These are phyloP conservation scores for Sprattus sprattus DNA, from an alignment of 2,113 vertebrate genomes.

Conservation along the genomic window DNA sequence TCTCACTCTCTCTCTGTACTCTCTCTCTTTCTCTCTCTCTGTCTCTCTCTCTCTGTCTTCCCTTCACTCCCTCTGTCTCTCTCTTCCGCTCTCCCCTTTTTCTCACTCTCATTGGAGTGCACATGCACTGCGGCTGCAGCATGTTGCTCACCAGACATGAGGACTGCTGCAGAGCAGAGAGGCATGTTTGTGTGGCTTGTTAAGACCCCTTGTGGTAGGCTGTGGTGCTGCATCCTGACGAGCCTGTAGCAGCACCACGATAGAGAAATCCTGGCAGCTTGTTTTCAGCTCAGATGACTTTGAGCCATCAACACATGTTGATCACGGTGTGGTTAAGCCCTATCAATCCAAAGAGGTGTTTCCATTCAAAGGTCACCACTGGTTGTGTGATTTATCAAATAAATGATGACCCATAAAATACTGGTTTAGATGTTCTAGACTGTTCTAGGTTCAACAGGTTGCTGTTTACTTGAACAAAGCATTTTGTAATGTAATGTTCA, in stretches of 20 bases:
- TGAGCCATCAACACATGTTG: background rate
- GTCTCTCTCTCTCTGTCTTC: background rate
- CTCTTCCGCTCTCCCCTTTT: background rate
- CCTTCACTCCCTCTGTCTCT: background rate
- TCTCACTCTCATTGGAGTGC: conserved; percentile 20
- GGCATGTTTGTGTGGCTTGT: conserved; percentile 29
- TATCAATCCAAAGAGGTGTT: background rate
- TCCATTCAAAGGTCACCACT: background rate
- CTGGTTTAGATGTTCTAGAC: background rate
- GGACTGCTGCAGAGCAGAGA: conserved; percentile 61
- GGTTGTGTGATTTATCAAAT: background rate
- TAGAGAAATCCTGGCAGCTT: background rate
- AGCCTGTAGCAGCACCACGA: background rate
- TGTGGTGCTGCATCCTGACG: conserved; percentile 39
- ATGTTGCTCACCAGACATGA: conserved; percentile 50
- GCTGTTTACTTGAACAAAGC: background rate
- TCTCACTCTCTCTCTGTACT: background rate
- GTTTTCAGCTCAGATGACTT: background rate
- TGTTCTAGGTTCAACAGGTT: background rate
- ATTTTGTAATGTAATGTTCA: background rate
- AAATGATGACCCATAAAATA: background rate
- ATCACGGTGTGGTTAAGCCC: background rate
- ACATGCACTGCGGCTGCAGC: conserved; percentile 44
- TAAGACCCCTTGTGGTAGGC: conserved; percentile 56
- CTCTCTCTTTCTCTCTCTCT: background rate